Evolutionary conservation across 2,797 vertebrate species (phyloP), one percentile per base, ranked within the genome.

Genomic region (Smutsia gigantea): DNA sequence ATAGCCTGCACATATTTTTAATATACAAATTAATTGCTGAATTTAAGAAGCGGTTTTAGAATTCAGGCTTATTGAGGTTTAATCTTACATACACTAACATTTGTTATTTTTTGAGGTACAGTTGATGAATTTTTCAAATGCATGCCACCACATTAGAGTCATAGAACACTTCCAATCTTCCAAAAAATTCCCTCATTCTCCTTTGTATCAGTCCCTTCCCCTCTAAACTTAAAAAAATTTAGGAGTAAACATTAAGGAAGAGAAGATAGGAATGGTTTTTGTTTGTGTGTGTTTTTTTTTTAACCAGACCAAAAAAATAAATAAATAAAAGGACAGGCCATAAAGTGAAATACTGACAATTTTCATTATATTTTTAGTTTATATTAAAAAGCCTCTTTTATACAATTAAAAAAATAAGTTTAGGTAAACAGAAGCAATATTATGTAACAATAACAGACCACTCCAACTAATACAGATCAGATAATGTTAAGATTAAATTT

Each of bases 361-460:
- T 78, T 93, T 68, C 17, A 55, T 81, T 92, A 42, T 34, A 84
- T 46, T 87, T 89, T 83, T 42, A 83, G 27, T 37, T 88, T 79
- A 21, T 34, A 61, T 81, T 82, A 68, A 82, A 94, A 71, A 34
- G 1, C 2, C 1, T 42, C 25, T 49, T 88, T 66, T 31, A 64
- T 91, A 68, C 1, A 79, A 13, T n/a, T 86, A 42, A 31, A n/a
- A 71, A 69, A 87, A 59, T 51, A 87, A 18, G 17, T 25, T 59
- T 84, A 86, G 25, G 5, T 87, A 79, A 78, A 42, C 21, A 81
- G 42, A 85, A 94, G 1, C 12, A 95, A 68, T 68, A 37, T 68
- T 72, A 72, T 27, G 0, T 46, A 61, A 84, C n/a, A 49, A 49
- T 27, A 59, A 74, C 4, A 87, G 34, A 37, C 1, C 2, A 82